These are phyloP conservation scores for Canis aureus DNA, from an alignment of 2,113 vertebrate species.

Conservation along the genomic window DNA sequence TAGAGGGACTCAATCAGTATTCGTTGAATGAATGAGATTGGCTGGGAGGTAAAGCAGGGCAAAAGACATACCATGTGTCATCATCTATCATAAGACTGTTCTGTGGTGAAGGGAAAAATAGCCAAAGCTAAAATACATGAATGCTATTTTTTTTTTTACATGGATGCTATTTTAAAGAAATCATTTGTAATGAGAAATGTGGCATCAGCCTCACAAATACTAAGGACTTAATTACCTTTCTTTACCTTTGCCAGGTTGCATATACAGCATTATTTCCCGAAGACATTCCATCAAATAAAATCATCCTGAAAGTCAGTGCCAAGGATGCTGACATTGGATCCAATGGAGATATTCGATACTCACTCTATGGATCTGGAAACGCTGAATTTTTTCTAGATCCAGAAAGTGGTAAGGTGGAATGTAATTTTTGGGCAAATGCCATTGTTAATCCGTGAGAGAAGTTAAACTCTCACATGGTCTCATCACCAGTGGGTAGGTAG, in stretches of 20 bases:
- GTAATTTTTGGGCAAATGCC: constrained; percentile 42
- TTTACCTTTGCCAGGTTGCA: constrained; percentile 87
- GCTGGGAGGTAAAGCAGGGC: background rate
- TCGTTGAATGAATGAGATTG: background rate
- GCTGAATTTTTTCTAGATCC: constrained; percentile 95
- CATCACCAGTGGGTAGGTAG: background rate
- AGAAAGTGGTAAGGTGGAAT: constrained; percentile 91
- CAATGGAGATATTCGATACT: constrained; percentile 94
- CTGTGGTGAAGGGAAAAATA: background rate
- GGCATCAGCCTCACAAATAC: background rate
- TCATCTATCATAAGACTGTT: background rate
- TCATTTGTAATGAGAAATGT: background rate
- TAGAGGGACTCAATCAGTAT: background rate
- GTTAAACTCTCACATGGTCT: background rate
- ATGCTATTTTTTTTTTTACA: background rate
- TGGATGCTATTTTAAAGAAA: background rate
- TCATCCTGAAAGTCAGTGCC: constrained; percentile 92
- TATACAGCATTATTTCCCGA: constrained; percentile 93
- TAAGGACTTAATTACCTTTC: background rate
- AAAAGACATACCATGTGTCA: background rate
- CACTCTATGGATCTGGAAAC: constrained; percentile 92
- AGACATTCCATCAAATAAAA: constrained; percentile 92
- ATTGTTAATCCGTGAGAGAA: background rate
- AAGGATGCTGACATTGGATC: constrained; percentile 94
- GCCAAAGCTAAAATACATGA: background rate